Base-by-base conservation (phyloP, 2,797 vertebrate genomes). In the Cryptoprocta ferox region DNA sequence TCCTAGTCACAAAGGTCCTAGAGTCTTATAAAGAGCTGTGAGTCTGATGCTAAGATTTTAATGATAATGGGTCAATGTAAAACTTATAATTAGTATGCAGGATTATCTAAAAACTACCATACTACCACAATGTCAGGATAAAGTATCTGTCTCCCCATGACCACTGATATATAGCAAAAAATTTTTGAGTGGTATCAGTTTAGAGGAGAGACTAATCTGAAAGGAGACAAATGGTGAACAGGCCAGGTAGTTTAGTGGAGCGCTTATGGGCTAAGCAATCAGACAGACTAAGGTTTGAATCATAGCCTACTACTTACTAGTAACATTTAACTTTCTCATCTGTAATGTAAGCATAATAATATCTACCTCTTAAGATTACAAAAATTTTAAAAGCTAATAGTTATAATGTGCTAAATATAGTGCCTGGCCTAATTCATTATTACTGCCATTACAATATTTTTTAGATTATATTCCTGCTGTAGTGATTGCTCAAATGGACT, bases 21-120 rank as follows among this genome's bases (percentile, higher is more conserved):
- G 50, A 83, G 39, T 66, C 71, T 82, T 53, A 50, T 45, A 75
- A 94, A 85, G 78, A 86, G 42, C 26, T 70, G 1, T 32, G 81
- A 79, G 0, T 61, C 71, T 30, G 56, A 91, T 48, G 85, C 24
- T 68, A 86, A 79, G 82, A n/a, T 94, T 95, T 76, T 81, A 68
- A 96, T 42, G 71, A 83, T 71, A 94, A 95, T 15, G 56, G 21
- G 26, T 91, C 94, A 78, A 19, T 81, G 13, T 30, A 95, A 97
- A 96, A 89, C 26, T 78, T 91, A 4, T 16, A 94, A 65, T 79
- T 61, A 82, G 48, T 53, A 37, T 16, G 18, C 28, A 79, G 28
- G 39, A 50, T 82, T 35, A 89, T 35, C 71, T 89, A 73, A 91
- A 92, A 89, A 93, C 63, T 73, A 85, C 37, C 26, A 45, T 30